A percentile compares a stretch with the other conserved stretches of the same genome.
phyloP scores from a whole-genome alignment of 2,888 invertebrate genomes.

The Hymenopus coronatus region DNA sequence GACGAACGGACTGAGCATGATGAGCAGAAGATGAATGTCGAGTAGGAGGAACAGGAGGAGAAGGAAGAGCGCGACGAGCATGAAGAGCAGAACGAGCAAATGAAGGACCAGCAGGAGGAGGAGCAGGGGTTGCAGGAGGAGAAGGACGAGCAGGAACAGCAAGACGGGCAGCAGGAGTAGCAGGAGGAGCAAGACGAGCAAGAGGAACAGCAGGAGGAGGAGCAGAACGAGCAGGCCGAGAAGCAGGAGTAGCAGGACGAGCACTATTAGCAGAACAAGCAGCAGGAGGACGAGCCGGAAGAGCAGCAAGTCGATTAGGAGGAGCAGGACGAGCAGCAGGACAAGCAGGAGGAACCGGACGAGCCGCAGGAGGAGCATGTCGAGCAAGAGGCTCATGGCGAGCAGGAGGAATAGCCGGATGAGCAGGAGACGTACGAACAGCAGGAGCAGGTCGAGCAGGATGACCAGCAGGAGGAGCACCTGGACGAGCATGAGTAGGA shows the following conservation, averaged over 20 bases:
- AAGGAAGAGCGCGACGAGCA: conserved; percentile 34
- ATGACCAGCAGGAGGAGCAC: neutral
- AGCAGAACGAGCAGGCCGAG: no score
- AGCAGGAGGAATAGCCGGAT: neutral
- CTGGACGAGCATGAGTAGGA: neutral
- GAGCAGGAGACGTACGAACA: neutral
- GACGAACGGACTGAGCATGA: conserved; percentile 34
- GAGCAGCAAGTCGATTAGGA: neutral
- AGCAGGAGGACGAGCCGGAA: neutral
- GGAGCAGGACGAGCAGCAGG: neutral
- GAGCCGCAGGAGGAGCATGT: neutral
- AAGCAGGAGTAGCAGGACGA: neutral
- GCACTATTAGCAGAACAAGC: neutral
- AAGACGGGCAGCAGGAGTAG: conserved; percentile 22
- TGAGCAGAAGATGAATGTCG: conserved; percentile 26
- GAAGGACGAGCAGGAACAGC: conserved; percentile 6
- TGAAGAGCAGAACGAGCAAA: conserved; percentile 26
- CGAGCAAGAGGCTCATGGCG: neutral
- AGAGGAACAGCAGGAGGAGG: neutral
- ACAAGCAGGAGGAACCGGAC: neutral
- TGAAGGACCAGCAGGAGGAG: neutral
- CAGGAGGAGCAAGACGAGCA: conserved; percentile 22
- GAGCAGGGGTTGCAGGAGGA: neutral
- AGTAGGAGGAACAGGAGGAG: neutral
- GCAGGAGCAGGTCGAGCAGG: no score